These are phyloP conservation scores for Ara ararauna DNA, from an alignment of 2,797 vertebrate species.

Conservation along the genomic window DNA sequence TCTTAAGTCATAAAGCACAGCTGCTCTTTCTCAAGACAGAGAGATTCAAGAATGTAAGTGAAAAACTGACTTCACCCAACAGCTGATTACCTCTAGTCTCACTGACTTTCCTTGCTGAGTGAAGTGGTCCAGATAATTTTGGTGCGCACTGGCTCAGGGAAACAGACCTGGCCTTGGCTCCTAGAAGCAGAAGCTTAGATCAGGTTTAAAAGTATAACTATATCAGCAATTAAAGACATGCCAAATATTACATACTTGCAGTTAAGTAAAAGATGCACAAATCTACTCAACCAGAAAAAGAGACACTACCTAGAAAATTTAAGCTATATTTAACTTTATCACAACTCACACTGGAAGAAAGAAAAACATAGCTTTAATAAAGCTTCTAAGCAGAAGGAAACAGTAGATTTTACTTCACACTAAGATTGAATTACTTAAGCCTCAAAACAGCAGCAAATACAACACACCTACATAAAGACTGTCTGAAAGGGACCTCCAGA, in stretches of 20 bases:
- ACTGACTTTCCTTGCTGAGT: constrained; percentile 24
- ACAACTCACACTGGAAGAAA: neutral
- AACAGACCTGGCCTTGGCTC: constrained; percentile 39
- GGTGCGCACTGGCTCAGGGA: constrained; percentile 37
- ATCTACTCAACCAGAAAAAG: neutral
- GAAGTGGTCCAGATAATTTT: constrained; percentile 47
- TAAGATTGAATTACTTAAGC: neutral
- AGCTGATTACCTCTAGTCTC: constrained; percentile 49
- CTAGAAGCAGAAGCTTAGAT: constrained; percentile 28
- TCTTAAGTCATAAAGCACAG: neutral
- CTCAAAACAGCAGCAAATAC: neutral
- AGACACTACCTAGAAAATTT: neutral
- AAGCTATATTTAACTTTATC: neutral
- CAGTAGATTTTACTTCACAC: neutral
- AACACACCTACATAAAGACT: neutral
- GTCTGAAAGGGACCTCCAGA: neutral
- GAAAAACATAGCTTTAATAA: neutral
- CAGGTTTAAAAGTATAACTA: neutral
- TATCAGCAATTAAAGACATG: neutral
- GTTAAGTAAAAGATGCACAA: neutral
- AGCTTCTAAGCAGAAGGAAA: neutral
- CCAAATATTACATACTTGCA: neutral
- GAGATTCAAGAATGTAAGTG: neutral
- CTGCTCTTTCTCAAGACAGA: neutral
- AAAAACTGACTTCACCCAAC: neutral